Evolutionary conservation across 2,113 vertebrate species (phyloP).

Genomic region (Ptychochromis oligacanthus): DNA sequence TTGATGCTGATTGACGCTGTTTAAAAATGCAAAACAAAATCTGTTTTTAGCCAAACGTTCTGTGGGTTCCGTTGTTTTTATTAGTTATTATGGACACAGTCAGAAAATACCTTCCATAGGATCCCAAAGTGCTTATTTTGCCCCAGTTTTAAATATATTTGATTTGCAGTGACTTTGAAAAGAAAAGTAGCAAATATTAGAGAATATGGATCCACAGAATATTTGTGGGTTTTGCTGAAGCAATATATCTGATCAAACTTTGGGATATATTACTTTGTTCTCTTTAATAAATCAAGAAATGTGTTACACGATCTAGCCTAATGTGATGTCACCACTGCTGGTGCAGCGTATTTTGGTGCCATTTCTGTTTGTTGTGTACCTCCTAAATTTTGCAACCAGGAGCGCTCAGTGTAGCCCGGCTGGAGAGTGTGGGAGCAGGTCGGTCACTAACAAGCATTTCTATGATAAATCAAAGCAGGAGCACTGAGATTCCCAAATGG

Average conservation of each 20-base stretch:
- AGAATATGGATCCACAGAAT: background rate
- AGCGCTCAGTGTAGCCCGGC: background rate
- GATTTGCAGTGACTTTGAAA: no score
- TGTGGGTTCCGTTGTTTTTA: background rate
- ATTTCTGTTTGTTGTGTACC: background rate
- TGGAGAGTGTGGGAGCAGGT: no score
- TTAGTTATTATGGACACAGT: background rate
- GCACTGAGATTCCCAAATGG: background rate
- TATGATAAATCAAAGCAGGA: background rate
- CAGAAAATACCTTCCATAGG: background rate
- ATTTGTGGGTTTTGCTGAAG: background rate
- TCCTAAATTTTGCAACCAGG: fast-evolving
- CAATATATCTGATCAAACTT: background rate
- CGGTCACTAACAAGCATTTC: background rate
- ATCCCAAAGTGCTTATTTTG: background rate
- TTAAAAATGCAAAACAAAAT: background rate
- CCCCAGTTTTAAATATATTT: fast-evolving
- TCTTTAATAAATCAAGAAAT: background rate
- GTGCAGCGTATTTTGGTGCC: background rate
- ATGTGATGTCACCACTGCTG: background rate
- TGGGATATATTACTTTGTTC: background rate
- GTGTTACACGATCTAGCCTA: fast-evolving
- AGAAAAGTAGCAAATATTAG: background rate
- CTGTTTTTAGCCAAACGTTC: background rate
- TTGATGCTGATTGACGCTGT: background rate